Percentiles rank a stretch among this genome's conserved stretches.
Conservation (phyloP, 1,140 invertebrate genomes). For the Drosophila azteca region DNA sequence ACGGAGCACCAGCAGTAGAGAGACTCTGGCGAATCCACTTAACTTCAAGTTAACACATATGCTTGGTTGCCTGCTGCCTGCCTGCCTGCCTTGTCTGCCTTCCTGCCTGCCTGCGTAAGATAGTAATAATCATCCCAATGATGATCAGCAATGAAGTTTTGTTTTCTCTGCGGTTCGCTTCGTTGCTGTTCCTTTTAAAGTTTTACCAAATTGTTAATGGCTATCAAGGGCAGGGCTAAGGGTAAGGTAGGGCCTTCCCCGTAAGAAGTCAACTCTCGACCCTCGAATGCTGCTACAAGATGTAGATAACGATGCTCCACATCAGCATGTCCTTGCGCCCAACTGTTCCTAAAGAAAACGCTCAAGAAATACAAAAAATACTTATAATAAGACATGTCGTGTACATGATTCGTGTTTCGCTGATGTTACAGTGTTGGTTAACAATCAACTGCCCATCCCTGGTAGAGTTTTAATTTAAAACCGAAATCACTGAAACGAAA, state of each 20-base stretch:
- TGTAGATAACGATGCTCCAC: no score
- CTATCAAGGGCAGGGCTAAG: conserved; percentile 36
- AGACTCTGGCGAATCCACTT: conserved; percentile 67
- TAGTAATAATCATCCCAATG: conserved; percentile 40
- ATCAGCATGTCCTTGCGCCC: no score
- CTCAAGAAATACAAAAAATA: no score
- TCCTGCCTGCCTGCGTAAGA: conserved; percentile 38
- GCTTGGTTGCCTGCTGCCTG: conserved; percentile 56
- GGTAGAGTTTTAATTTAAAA: conserved; percentile 46
- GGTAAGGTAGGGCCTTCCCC: background rate
- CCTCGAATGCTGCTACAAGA: no score
- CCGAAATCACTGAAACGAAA: conserved; percentile 50
- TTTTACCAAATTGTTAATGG: conserved; percentile 63
- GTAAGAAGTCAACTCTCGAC: no score
- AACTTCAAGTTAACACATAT: conserved; percentile 78
- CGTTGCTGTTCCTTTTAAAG: conserved; percentile 22
- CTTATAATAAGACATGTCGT: no score
- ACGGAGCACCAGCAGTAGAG: conserved; percentile 1
- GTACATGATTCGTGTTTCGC: no score
- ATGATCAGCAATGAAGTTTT: conserved; percentile 38
- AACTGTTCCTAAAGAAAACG: no score
- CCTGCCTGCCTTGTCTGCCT: conserved; percentile 14
- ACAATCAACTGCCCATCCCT: conserved; percentile 6
- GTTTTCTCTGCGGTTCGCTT: background rate
- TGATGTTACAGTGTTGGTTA: no score